phyloP scores from a whole-genome alignment of 2,888 invertebrate species.

The Pantelozetes paolii region DNA sequence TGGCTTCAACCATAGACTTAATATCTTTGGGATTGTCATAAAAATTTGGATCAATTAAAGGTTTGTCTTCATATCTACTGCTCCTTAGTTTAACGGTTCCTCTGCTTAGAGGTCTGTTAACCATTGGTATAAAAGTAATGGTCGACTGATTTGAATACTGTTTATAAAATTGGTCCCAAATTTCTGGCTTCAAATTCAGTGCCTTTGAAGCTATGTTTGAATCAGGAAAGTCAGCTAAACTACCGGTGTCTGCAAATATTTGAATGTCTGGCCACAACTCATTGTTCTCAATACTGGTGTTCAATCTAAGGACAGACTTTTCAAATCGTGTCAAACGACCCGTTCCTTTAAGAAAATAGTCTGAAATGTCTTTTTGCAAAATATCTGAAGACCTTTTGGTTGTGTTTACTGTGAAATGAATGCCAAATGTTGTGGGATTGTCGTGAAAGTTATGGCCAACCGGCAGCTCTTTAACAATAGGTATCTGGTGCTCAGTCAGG shows the following conservation, averaged over 20 bases:
- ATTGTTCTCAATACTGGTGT: background rate
- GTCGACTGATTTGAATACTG: constrained; percentile 1
- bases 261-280: background rate
- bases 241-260: background rate
- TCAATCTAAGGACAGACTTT: background rate
- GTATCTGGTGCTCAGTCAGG: constrained; percentile 51
- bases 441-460: constrained; percentile 40
- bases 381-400: background rate
- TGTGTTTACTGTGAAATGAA: constrained; percentile 28
- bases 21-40: constrained; percentile 1
- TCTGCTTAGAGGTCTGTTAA: constrained; percentile 23
- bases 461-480: constrained; percentile 18
- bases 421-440: constrained; percentile 25
- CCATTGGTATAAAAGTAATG: constrained; percentile 33
- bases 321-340: background rate
- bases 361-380: constrained; percentile 23
- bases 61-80: constrained; percentile 12
- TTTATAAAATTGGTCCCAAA: constrained; percentile 3
- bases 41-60: constrained; percentile 37
- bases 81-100: constrained; percentile 28
- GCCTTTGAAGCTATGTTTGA: constrained; percentile 4
- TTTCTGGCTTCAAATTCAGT: background rate
- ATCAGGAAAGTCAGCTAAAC: background rate
- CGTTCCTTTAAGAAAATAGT: constrained; percentile 34
- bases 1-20: constrained; percentile 19